Base-by-base conservation (phyloP, 2,797 vertebrate species). In the Eidolon dupreanum region DNA sequence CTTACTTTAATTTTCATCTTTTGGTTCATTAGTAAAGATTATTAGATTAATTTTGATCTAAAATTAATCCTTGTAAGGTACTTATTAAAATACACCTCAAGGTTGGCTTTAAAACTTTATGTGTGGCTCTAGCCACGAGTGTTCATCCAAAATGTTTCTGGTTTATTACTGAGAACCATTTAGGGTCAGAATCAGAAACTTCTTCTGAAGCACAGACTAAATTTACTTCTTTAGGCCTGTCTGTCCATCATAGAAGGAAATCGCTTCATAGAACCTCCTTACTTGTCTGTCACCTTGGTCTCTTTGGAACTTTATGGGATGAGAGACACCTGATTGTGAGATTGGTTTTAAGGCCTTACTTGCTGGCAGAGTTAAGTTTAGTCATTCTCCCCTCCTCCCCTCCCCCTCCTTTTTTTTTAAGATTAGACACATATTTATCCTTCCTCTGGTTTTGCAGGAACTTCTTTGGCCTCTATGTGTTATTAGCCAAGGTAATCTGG, bases 351-450 rank as follows among this genome's bases (percentile, higher is more conserved):
- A 5, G 79, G 33, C 55, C 68, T 86, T 63, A 36, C 65, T 93
- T 38, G 31, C 17, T 70, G 77, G 12, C 33, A 74, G 74, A 84
- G 63, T 86, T 63, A 61, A 82, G 65, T 49, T 6, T 85, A 71
- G 41, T 87, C 70, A 70, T 66, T 26, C n/a, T 73, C 19, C 43
- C n/a, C 17, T 5, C 26, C 33, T 13, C 0, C 51, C 12, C 15
- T 16, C 38, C 5, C 49, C 49, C 11, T 36, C 55, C 5, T 51
- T 61, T 43, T n/a, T n/a, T 59, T 59, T 73, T 38, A 73, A 87
- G 65, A 74, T 85, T 79, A 83, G 57, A 59, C 33, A 93, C 17
- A 77, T 96, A 85, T 88, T 96, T 96, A 68, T 26, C 24, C 63
- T 93, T 81, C 5, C 9, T 61, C 46, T 7, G 31, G 6, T 19